Evolutionary conservation across 2,113 vertebrate species (phyloP).

Genomic region (Drymodes brunneopygia): DNA sequence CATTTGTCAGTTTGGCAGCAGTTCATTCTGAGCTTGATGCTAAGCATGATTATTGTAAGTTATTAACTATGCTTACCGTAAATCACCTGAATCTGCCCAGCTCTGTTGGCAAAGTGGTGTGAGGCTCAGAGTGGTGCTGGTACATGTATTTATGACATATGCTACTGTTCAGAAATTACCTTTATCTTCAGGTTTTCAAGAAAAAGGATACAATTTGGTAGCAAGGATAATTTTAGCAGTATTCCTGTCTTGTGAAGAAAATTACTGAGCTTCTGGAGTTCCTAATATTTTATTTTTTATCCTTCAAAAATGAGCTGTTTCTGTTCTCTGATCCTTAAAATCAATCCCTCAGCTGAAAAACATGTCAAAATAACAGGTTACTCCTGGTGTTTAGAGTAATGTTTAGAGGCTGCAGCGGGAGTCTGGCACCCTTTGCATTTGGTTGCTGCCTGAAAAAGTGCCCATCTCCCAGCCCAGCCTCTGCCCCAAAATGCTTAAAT

Average conservation of each 20-base stretch:
- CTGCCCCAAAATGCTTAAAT: background rate
- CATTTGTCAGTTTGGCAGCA: slow-evolving; percentile 26
- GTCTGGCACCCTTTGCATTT: background rate
- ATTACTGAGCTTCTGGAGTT: background rate
- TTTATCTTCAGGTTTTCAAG: background rate
- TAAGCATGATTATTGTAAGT: slow-evolving; percentile 35
- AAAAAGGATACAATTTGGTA: background rate
- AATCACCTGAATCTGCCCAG: background rate
- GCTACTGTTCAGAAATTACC: background rate
- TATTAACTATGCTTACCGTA: background rate
- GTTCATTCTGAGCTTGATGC: slow-evolving; percentile 21
- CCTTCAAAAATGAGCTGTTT: background rate
- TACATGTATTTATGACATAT: background rate
- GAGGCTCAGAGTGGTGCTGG: background rate
- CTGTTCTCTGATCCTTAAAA: background rate
- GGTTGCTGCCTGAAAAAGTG: background rate
- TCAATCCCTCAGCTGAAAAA: background rate
- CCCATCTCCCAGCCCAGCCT: background rate
- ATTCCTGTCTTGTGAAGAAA: background rate
- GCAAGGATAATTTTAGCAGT: background rate
- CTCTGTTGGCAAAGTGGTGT: background rate
- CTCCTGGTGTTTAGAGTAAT: background rate
- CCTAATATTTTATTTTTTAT: background rate
- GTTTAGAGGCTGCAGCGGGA: background rate
- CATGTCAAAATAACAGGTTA: background rate